These are phyloP conservation scores for Chrysotoxum bicinctum DNA, from an alignment of 2,888 invertebrate species.

Conservation along the genomic window DNA sequence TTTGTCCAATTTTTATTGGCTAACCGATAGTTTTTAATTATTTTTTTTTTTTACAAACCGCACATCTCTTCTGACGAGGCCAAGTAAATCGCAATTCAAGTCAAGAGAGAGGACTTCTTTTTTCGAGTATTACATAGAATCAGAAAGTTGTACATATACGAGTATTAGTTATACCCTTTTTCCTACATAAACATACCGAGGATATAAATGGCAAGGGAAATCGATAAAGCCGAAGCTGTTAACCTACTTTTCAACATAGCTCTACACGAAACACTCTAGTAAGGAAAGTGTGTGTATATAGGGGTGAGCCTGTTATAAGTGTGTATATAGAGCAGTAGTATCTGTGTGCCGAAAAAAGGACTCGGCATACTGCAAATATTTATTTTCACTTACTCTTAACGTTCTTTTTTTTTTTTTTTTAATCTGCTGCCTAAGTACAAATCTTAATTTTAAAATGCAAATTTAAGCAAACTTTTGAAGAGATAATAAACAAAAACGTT, in stretches of 20 bases:
- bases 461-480: slow-evolving; percentile 25
- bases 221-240: slow-evolving; percentile 72
- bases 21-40: slow-evolving; percentile 41
- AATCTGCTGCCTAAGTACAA: slow-evolving; percentile 17
- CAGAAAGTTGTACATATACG: slow-evolving; percentile 15
- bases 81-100: slow-evolving; percentile 53
- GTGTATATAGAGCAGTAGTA: background rate
- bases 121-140: slow-evolving; percentile 24
- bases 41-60: slow-evolving; percentile 30
- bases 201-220: slow-evolving; percentile 62
- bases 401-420: background rate
- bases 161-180: slow-evolving; percentile 34
- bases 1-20: slow-evolving; percentile 50
- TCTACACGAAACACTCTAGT: slow-evolving; percentile 33
- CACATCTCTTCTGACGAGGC: slow-evolving; percentile 34
- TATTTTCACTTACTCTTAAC: slow-evolving; percentile 28
- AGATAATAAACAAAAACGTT: slow-evolving; percentile 29
- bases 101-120: slow-evolving; percentile 22
- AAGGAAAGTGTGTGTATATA: slow-evolving; percentile 32
- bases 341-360: slow-evolving; percentile 34
- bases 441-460: slow-evolving; percentile 43
- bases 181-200: slow-evolving; percentile 51
- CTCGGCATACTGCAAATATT: slow-evolving; percentile 39
- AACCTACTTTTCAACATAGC: slow-evolving; percentile 65
- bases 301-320: slow-evolving; percentile 15